Evolutionary conservation across 1,140 invertebrate genomes (phyloP).

Genomic region (Nephotettix cincticeps): DNA sequence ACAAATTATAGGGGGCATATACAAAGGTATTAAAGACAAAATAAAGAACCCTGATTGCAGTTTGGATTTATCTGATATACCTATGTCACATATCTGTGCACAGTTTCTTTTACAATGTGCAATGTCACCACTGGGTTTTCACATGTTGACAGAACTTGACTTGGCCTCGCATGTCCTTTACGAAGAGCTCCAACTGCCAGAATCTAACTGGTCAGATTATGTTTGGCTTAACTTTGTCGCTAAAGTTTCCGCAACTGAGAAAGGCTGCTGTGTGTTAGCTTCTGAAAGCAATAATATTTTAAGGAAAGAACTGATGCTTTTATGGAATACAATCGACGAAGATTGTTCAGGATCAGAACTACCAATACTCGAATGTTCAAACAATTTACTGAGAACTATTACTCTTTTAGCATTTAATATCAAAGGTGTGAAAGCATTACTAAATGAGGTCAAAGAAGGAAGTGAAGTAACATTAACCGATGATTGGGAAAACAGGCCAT

Average conservation of each 20-base stretch:
- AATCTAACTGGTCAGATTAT: not conserved
- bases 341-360: conserved; percentile 1
- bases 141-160: not conserved
- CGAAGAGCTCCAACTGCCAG: not conserved
- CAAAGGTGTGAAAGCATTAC: not conserved
- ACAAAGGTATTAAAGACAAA: no score
- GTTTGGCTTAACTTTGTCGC: not conserved
- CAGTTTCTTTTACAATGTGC: no score
- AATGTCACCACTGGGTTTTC: not conserved
- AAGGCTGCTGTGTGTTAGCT: not conserved
- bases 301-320: not conserved
- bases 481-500: not conserved
- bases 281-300: not conserved
- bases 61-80: no score
- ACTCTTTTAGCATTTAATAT: not conserved
- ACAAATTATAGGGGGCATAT: no score
- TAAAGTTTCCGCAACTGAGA: not conserved
- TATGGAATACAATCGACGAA: not conserved
- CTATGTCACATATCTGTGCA: no score
- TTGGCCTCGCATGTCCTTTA: not conserved
- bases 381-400: not conserved
- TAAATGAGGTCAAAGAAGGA: not conserved
- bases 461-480: conserved; percentile 4
- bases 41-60: no score
- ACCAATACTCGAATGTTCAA: not conserved